Base-by-base conservation (phyloP, 2,888 invertebrate genomes). In the Xanthorhoe designata region DNA sequence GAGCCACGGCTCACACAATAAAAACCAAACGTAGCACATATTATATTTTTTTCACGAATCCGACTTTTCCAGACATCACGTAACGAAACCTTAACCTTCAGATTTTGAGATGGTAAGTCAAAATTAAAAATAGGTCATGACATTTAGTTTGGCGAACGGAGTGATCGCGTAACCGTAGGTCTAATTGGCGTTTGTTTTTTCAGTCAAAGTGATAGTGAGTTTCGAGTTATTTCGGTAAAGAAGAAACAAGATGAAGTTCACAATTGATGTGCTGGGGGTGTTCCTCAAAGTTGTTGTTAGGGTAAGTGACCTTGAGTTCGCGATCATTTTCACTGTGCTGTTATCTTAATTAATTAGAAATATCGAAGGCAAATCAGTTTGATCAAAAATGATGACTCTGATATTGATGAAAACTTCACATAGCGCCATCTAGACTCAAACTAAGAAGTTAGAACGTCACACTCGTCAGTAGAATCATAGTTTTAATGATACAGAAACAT, bases 271-370 rank as follows among this genome's bases (percentile, higher is more conserved):
- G 17, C 78, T 94, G 84, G 94, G 94, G 68, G 87, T 94, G 72
- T 94, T 94, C 79, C 86, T 94, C 68, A 94, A 94, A 89, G 89
- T 94, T 68, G 94, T 94, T 57, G 78, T 94, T 77, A 92, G 82
- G 91, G 94, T 94, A 85, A 87, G 92, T 88, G 50, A 17, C n/a
- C 13, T 42, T 42, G 42, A 13, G 2, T 50, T 52, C 9, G 15
- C 17, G 6, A 52, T 60, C 15, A 29, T 29, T 13, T 45, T 42
- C 42, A 42, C n/a, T 17, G 17, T 47, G 47, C 47, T 47, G 7
- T 45, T 5, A 38, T 42, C n/a, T 18, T 8, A 53, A 3, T 13
- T 42, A 10, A 42, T 42, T 42, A 32, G 5, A 32, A 32, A 24
- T 24, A 24, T 24, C 24, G 24, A 1, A 32, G 32, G 4, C 1